Evolutionary conservation across 2,797 vertebrate genomes (phyloP).

Genomic region (Tachyglossus aculeatus): DNA sequence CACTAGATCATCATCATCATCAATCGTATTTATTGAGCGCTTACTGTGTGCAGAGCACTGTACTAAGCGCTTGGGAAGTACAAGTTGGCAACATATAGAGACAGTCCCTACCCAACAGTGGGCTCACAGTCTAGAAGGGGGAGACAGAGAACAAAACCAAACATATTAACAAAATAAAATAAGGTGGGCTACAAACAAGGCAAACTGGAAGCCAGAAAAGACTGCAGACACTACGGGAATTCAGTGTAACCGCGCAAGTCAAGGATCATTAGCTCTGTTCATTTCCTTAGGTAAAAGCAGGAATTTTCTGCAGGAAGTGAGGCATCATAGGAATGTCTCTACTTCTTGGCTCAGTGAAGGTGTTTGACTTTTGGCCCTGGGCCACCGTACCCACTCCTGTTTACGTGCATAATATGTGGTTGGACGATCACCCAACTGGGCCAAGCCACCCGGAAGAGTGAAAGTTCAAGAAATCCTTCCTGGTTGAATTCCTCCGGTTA

Average conservation of each 20-base stretch:
- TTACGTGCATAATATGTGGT: no score
- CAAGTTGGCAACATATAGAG: no score
- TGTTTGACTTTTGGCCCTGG: slow-evolving; percentile 25
- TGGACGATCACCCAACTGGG: no score
- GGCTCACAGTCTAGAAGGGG: no score
- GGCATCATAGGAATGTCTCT: background rate
- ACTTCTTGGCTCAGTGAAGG: slow-evolving; percentile 24
- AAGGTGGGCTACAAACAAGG: slow-evolving; percentile 13
- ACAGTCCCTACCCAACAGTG: no score
- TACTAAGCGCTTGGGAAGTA: no score
- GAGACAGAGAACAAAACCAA: no score
- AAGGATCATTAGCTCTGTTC: slow-evolving; percentile 2
- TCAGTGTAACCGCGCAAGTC: background rate
- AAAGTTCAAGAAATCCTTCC: no score
- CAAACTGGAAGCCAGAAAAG: background rate
- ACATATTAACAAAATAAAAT: background rate
- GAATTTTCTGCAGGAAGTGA: background rate
- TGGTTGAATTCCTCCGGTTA: no score
- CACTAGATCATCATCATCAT: background rate
- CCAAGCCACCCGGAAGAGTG: no score
- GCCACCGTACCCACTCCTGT: no score
- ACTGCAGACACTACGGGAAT: background rate
- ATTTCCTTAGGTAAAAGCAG: slow-evolving; percentile 14
- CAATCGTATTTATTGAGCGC: background rate
- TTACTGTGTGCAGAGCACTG: no score